Base-by-base conservation (phyloP, 2,888 invertebrate species). In the Cheilosia soror region DNA sequence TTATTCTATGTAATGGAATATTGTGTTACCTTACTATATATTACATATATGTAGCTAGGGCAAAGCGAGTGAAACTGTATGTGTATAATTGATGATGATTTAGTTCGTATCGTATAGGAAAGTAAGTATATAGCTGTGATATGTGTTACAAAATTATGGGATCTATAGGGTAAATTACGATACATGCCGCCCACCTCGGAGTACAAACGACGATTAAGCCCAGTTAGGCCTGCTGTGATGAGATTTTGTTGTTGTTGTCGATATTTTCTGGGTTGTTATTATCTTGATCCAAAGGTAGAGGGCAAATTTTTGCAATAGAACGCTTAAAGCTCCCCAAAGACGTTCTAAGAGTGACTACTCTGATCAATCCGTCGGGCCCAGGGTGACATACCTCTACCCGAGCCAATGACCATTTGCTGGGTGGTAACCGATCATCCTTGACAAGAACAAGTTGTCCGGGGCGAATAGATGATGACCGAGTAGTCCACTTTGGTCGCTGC, bases 161-260 rank as follows among this genome's bases (percentile, higher is more conserved):
- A 37, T 2, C 6, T 37, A 5, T 37, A 37, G 37, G 37, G 37
- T 37, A 37, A 37, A 58, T 6, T 58, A 58, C 27, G 57, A 58
- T 6, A 58, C 9, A 58, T 58, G 33, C 57, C 57, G 57, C 57
- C 57, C 57, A 11, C 57, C 37, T 58, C 57, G 33, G 37, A 33
- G 37, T 31, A 58, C 27, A 25, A 58, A 9, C 57, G 57, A 33
- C 37, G 57, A 58, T n/a, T 27, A 27, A 51, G 5, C 0, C 27
- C 11, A 27, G 4, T 5, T 6, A 9, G 15, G 11, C n/a, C n/a
- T 15, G 13, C 31, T 15, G 57, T 15, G 37, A 4, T 15, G 57
- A 13, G n/a, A 11, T 5, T 33, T 6, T 33, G 9, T n/a, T 1
- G n/a, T 2, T 57, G n/a, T 4, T 31, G 20, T 2, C 6, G 20